These are phyloP conservation scores for Stomorhina lunata DNA, from an alignment of 2,888 invertebrate species.

Conservation along the genomic window DNA sequence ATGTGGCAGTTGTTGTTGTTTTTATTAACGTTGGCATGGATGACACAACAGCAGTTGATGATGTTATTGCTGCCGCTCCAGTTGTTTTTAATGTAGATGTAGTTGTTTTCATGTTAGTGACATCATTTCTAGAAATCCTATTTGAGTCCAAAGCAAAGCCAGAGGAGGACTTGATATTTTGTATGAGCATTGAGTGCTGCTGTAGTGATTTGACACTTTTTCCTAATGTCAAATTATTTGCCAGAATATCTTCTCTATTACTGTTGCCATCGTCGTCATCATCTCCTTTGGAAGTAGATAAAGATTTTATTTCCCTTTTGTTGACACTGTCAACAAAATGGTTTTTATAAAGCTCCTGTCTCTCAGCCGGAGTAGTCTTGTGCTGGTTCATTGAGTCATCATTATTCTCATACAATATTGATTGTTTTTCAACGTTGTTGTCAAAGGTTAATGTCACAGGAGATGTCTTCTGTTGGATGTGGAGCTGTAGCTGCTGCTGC, in stretches of 20 bases:
- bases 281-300: constrained; percentile 18
- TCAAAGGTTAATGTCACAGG: constrained; percentile 50
- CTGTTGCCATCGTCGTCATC: background rate
- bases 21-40: constrained; percentile 6
- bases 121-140: background rate
- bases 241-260: background rate
- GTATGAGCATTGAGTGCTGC: background rate
- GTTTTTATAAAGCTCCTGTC: constrained; percentile 18
- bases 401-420: constrained; percentile 15
- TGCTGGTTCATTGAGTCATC: constrained; percentile 33
- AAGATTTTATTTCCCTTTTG: constrained; percentile 10
- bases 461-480: constrained; percentile 13
- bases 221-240: constrained; percentile 32
- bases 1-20: constrained; percentile 27
- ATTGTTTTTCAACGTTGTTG: constrained; percentile 34
- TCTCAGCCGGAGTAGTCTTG: background rate
- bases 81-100: constrained; percentile 7
- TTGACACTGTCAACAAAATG: constrained; percentile 41
- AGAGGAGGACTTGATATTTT: background rate
- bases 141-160: background rate
- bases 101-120: constrained; percentile 15
- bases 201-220: constrained; percentile 31
- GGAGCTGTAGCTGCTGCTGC: too few species aligned
- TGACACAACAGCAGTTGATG: constrained; percentile 38
- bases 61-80: constrained; percentile 41